These are phyloP conservation scores for Spodoptera exigua DNA, from an alignment of 2,888 invertebrate genomes.

Conservation along the genomic window DNA sequence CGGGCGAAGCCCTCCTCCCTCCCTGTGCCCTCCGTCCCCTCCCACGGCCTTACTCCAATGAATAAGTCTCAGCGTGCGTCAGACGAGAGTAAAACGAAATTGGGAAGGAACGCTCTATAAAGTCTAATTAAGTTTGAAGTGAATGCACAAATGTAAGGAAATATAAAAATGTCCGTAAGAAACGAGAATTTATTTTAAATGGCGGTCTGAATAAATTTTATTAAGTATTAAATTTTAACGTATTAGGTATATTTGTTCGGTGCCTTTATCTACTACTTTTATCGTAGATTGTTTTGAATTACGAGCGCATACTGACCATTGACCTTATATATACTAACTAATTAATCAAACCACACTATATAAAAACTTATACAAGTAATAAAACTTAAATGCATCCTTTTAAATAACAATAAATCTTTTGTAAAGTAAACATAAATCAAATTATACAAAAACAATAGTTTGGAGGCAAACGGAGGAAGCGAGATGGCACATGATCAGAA, in stretches of 20 bases:
- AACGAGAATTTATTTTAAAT: conserved; percentile 75
- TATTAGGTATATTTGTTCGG: conserved; percentile 38
- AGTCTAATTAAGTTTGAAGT: conserved; percentile 89
- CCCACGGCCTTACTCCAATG: conserved; percentile 80
- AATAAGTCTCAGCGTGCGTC: conserved; percentile 87
- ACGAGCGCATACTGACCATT: conserved; percentile 32
- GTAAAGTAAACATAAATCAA: conserved; percentile 77
- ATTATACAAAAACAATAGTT: conserved; percentile 74
- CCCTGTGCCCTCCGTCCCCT: conserved; percentile 64
- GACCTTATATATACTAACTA: conserved; percentile 44
- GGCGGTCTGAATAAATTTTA: conserved; percentile 51
- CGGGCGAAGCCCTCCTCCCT: conserved; percentile 78
- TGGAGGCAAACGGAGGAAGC: conserved; percentile 79
- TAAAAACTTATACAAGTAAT: conserved; percentile 57
- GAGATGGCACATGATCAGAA: conserved; percentile 83
- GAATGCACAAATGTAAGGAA: conserved; percentile 86
- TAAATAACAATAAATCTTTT: conserved; percentile 80
- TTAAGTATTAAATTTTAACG: conserved; percentile 37
- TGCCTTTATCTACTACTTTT: conserved; percentile 34
- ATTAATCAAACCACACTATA: conserved; percentile 49
- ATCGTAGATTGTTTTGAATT: conserved; percentile 35
- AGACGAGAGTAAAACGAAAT: conserved; percentile 86
- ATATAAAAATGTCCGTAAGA: conserved; percentile 80
- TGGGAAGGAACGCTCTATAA: conserved; percentile 89
- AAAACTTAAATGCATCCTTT: conserved; percentile 72